Percentiles rank a stretch among this genome's conserved stretches.
Evolutionary conservation across 2,113 vertebrate species (phyloP).

Genomic region (Conger conger): DNA sequence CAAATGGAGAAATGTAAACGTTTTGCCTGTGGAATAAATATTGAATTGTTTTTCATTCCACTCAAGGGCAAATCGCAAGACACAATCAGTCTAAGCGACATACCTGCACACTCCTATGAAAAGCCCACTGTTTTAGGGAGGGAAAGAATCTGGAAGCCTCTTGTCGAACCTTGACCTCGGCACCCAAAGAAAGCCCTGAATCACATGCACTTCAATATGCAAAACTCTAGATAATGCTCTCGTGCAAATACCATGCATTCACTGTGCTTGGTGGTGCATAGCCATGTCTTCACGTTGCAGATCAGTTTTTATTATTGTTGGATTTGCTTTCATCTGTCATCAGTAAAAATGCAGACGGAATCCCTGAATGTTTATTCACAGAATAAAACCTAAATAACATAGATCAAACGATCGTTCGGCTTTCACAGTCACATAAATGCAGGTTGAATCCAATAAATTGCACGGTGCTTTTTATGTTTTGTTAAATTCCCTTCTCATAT

Average conservation of each 20-base stretch:
- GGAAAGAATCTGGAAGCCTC: slow-evolving; percentile 28
- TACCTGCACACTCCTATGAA: slow-evolving; percentile 35
- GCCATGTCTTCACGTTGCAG: slow-evolving; percentile 54
- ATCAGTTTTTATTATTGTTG: slow-evolving; percentile 49
- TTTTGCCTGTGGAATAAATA: slow-evolving; percentile 29
- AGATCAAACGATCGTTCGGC: slow-evolving; percentile 43
- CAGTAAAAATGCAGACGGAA: slow-evolving; percentile 39
- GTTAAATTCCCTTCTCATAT: slow-evolving; percentile 41
- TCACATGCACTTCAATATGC: slow-evolving; percentile 42
- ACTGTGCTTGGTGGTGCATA: slow-evolving; percentile 41
- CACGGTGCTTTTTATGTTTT: slow-evolving; percentile 9
- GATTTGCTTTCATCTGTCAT: slow-evolving; percentile 44
- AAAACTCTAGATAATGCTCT: slow-evolving; percentile 43
- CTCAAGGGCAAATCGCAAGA: slow-evolving; percentile 25
- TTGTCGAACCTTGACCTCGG: slow-evolving; percentile 45
- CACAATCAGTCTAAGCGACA: slow-evolving; percentile 33
- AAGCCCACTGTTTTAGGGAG: slow-evolving; percentile 38
- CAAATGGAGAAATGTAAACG: slow-evolving; percentile 60
- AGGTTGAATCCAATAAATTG: slow-evolving; percentile 25
- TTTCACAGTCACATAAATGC: slow-evolving; percentile 51
- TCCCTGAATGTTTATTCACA: slow-evolving; percentile 51
- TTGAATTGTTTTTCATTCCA: slow-evolving; percentile 32
- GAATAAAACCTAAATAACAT: slow-evolving; percentile 47
- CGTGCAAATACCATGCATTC: slow-evolving; percentile 56
- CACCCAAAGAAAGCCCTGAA: slow-evolving; percentile 30